phyloP scores from a whole-genome alignment of 1,140 invertebrate genomes.

The Scaptomyza pallida region DNA sequence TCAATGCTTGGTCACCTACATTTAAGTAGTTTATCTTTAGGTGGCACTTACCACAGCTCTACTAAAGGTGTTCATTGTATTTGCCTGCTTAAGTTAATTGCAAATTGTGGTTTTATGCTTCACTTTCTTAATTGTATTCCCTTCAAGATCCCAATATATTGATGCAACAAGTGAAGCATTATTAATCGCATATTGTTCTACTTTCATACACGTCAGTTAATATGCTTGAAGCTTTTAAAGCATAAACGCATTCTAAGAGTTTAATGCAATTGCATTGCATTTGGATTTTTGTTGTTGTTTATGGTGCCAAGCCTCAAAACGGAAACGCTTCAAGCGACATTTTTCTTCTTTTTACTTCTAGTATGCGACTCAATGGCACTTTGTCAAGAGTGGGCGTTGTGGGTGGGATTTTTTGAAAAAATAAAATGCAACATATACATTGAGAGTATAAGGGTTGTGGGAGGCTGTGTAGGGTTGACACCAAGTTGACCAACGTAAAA shows the following conservation, averaged over 20 bases:
- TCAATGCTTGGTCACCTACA: too few relatives aligned
- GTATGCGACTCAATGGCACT: slow-evolving; percentile 20
- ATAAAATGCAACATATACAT: slow-evolving; percentile 15
- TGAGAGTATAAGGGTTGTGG: too few relatives aligned
- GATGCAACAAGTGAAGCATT: neutral
- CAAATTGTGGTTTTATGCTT: neutral
- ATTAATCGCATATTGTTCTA: neutral
- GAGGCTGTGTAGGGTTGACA: neutral
- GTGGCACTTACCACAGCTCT: neutral
- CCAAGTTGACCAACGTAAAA: slow-evolving; percentile 63
- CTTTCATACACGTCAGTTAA: neutral
- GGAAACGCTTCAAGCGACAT: slow-evolving; percentile 63
- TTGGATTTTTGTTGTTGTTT: slow-evolving; percentile 45
- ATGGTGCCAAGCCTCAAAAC: slow-evolving; percentile 48
- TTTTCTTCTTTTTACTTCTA: slow-evolving; percentile 38
- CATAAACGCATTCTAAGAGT: neutral
- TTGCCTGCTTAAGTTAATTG: neutral
- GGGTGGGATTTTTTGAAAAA: neutral
- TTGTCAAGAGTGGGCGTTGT: neutral
- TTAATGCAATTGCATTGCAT: slow-evolving; percentile 19
- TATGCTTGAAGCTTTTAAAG: neutral
- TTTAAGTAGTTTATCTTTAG: too few relatives aligned
- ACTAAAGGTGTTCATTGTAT: neutral
- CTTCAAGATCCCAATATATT: too few relatives aligned
- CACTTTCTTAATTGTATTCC: neutral